Evolutionary conservation across 2,113 vertebrate genomes (phyloP).

Genomic region (Rana temporaria): DNA sequence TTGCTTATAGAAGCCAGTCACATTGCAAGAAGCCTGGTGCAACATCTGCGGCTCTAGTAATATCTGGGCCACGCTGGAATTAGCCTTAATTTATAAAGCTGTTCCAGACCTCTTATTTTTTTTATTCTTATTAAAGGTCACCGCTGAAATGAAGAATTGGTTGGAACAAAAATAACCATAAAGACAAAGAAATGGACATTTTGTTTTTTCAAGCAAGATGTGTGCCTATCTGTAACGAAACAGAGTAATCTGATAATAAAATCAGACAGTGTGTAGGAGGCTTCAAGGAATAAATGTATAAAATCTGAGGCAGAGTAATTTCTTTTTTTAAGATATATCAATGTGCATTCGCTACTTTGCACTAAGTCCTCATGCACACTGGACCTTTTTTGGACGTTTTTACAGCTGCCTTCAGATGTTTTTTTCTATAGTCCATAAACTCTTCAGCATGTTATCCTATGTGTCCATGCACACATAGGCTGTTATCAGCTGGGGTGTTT

Average conservation of each 20-base stretch:
- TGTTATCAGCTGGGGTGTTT: too few species aligned
- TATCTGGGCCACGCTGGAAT: slow-evolving; percentile 34
- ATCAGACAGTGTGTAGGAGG: neutral
- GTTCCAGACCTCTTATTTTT: slow-evolving; percentile 29
- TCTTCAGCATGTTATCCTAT: too few species aligned
- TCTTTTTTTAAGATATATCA: too few species aligned
- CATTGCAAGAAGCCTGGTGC: neutral
- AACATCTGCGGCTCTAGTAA: neutral
- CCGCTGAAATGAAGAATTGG: slow-evolving; percentile 1
- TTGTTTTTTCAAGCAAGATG: neutral
- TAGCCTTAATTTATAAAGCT: slow-evolving; percentile 39
- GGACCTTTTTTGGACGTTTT: too few species aligned
- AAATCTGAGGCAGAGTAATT: too few species aligned
- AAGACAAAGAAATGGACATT: slow-evolving; percentile 21
- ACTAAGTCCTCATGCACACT: too few species aligned
- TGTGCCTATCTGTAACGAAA: neutral
- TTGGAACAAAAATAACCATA: slow-evolving; percentile 24
- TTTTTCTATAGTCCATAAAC: too few species aligned
- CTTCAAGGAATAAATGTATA: too few species aligned
- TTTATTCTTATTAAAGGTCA: slow-evolving; percentile 44
- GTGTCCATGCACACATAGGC: too few species aligned
- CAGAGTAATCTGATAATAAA: neutral
- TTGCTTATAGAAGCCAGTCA: slow-evolving; percentile 1
- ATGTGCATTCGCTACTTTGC: too few species aligned
- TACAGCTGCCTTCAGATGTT: too few species aligned